Evolutionary conservation across 2,888 invertebrate species (phyloP), one percentile per base, ranked within the genome.

Genomic region (Agrypnus murinus): DNA sequence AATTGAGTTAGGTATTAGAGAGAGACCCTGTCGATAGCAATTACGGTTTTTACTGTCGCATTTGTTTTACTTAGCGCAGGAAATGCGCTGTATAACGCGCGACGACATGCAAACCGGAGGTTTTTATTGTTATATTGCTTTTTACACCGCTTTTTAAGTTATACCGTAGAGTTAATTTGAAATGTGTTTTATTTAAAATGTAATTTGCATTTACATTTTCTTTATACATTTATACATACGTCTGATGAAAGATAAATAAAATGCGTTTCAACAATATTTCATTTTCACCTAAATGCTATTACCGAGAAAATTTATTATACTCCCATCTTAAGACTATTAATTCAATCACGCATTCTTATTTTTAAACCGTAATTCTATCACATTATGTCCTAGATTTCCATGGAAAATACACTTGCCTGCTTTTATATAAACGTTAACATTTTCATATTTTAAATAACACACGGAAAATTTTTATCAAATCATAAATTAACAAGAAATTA

Each of bases 1-100:
- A 78, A 78, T 77, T 74, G 78, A 77, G 78, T 78, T 76, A 77
- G 76, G 71, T 78, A 76, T 75, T 75, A 77, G 70, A 58, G 68
- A 58, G 68, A 72, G 43, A 43, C 48, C n/a, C 69, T 73, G 76
- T 75, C 78, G 74, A 78, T 75, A 71, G 72, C 69, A 77, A 77
- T 78, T 77, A 77, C 74, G 36, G 50, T 57, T 59, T 63, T 60
- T 48, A 63, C 15, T 43, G 48, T 19, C 43, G 55, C 64, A 64
- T 63, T 68, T 67, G 64, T 65, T 55, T 65, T 50, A 59, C 58
- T 65, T 71, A 67, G 50, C 45, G 53, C 31, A 64, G 59, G 58
- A 67, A 71, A 65, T 66, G 57, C 57, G 38, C 48, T 34, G 17
- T 46, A 59, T 63, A 65, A 64, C 53, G 25, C 19, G 40, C 53